Base-by-base conservation (phyloP, 1,140 invertebrate genomes). In the Danaus plexippus region DNA sequence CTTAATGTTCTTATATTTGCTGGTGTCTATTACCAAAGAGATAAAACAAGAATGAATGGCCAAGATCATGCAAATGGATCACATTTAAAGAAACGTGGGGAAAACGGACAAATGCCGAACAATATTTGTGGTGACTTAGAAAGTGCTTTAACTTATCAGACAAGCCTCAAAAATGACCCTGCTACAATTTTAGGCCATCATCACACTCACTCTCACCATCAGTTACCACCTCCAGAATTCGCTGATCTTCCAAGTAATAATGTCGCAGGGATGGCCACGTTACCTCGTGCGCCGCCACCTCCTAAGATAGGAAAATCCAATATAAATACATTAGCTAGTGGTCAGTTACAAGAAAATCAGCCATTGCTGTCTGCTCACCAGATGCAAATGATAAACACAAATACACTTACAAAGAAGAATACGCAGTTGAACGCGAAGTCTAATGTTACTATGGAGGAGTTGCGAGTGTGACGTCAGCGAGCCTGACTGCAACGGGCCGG, bases 1-100 rank as follows among this genome's bases (percentile, higher is more conserved):
- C 86, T 98, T 8, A 98, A 98, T 75, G 93, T 97, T 0, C 88
- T 98, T 9, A 96, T 98, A 66, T 97, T 98, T 73, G 95, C 95
- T 41, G 96, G 96, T 2, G 95, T 98, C 0, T 98, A 97, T 70
- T 97, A 97, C 78, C 96, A 97, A 73, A 88, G 95, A 10, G 95
- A 97, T 72, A 96, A 96, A 75, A 92, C 93, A 11, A 88, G 93
- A 61, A 88, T 93, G 69, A 91, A 90, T 61, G 90, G 87, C 57
- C 90, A 84, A 80, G 89, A 69, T 45, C 88, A 77, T 73, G 64
- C 82, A 61, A 85, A 89, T 72, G 69, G 89, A 0, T 75, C 84
- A 2, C 89, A 87, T 70, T 88, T 91, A 41, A 94, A 94, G 68
- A 93, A 95, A 68, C 88, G 93, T 1, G 92, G 93, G 47, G 93